phyloP scores from a whole-genome alignment of 2,888 invertebrate species.

The Nysson spinosus region DNA sequence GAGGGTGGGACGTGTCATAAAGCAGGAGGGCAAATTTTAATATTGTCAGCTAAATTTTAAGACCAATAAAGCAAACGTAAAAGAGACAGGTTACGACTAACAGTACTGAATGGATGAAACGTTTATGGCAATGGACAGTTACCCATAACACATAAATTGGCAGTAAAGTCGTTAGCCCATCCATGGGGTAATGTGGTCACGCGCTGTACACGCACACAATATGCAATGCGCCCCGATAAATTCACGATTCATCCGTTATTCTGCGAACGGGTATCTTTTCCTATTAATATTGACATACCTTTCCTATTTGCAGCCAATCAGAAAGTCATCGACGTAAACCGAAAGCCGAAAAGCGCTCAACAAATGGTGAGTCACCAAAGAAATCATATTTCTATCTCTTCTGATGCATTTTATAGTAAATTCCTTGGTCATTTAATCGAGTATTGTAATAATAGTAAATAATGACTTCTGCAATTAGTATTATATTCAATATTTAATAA shows the following conservation, averaged over 20 bases:
- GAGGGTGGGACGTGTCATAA: too few relatives aligned
- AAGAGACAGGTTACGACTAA: constrained; percentile 38
- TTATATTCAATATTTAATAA: too few relatives aligned
- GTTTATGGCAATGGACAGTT: constrained; percentile 63
- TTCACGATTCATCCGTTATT: constrained; percentile 27
- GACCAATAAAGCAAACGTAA: constrained; percentile 5
- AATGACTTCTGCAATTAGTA: too few relatives aligned
- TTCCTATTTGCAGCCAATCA: constrained; percentile 80
- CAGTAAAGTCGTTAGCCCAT: constrained; percentile 52
- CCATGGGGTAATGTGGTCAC: constrained; percentile 58
- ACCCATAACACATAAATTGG: constrained; percentile 56
- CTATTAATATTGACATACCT: constrained; percentile 19
- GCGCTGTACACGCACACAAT: constrained; percentile 52
- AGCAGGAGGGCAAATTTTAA: too few relatives aligned
- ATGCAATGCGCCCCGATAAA: constrained; percentile 42
- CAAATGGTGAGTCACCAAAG: constrained; percentile 91
- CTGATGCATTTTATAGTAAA: too few relatives aligned
- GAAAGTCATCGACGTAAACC: constrained; percentile 87
- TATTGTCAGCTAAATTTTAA: too few relatives aligned
- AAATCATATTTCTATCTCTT: too few relatives aligned
- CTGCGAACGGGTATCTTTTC: constrained; percentile 1
- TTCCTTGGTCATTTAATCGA: too few relatives aligned
- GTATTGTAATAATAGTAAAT: too few relatives aligned
- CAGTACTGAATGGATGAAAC: constrained; percentile 48
- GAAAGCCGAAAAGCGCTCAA: constrained; percentile 92